phyloP scores from a whole-genome alignment of 1,140 invertebrate species.

The Hormaphis cornu region DNA sequence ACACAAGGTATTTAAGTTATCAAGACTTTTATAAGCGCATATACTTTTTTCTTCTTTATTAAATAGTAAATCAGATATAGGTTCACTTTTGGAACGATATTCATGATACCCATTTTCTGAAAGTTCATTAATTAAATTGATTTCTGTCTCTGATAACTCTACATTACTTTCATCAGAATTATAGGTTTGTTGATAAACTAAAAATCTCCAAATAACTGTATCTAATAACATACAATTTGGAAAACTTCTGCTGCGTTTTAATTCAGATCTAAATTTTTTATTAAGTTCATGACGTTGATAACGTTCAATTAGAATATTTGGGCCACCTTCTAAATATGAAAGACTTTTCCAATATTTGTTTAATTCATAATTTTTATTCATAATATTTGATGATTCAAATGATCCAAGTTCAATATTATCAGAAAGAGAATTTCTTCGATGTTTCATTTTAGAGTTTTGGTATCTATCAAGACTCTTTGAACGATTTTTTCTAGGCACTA shows the following conservation, averaged over 20 bases:
- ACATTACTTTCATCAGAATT: neutral
- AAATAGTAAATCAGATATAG: neutral
- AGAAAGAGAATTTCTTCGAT: neutral
- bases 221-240: constrained; percentile 7
- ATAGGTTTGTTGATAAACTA: neutral
- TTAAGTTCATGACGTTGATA: neutral
- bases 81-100: neutral
- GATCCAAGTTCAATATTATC: neutral
- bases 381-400: neutral
- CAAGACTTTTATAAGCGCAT: neutral
- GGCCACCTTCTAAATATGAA: constrained; percentile 16
- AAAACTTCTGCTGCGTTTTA: constrained; percentile 23
- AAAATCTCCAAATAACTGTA: neutral
- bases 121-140: neutral
- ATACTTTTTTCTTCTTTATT: neutral
- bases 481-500: neutral
- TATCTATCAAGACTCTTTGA: neutral
- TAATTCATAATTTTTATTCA: neutral
- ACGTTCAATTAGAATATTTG: neutral
- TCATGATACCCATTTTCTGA: neutral
- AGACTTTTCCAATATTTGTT: constrained; percentile 6
- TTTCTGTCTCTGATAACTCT: neutral
- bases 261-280: constrained; percentile 8
- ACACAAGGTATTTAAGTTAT: neutral
- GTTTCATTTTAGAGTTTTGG: neutral